Evolutionary conservation across 1,140 invertebrate species (phyloP), one percentile per base, ranked within the genome.

Genomic region (Spodoptera frugiperda): DNA sequence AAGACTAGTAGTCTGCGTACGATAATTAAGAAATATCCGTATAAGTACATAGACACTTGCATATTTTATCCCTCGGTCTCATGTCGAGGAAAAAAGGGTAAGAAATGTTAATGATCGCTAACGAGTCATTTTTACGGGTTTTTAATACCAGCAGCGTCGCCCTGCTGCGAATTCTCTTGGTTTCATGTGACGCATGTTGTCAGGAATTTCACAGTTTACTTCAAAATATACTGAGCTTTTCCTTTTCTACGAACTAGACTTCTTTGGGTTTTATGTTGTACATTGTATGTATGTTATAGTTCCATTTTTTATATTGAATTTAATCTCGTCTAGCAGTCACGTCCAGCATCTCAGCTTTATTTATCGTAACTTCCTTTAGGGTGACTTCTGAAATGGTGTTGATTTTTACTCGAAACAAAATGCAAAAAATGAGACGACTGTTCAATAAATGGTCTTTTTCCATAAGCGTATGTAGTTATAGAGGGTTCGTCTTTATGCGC

Each of bases 401-500:
- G 33, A 63, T n/a, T 21, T 61, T 44, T 63, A 17, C 33, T 61
- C 1, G 25, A 14, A 12, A 51, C 49, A 19, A 51, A 44, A 12
- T 68, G 48, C 65, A 19, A 51, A 15, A 71, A 44, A 55, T 14
- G 21, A 33, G 51, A 9, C n/a, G 44, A 19, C 1, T 14, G 30
- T 33, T 17, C 71, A 75, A 33, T 57, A 75, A 65, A 51, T 53
- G 25, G 72, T 39, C 14, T 55, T 76, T 76, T 78, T 59, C 68
- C 79, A 68, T 80, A 75, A 78, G 81, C 82, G 79, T 82, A 79
- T 80, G 82, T 79, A 82, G 79, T 83, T 76, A 83, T 72, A 81
- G 71, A 82, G 84, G 81, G 81, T 68, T 68, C 76, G 82, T 83
- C 91, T 91, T 88, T 94, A 94, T 94, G 92, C 87, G 90, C 92